Evolutionary conservation across 2,797 vertebrate genomes (phyloP), one percentile per base, ranked within the genome.

Genomic region (Cuculus canorus): DNA sequence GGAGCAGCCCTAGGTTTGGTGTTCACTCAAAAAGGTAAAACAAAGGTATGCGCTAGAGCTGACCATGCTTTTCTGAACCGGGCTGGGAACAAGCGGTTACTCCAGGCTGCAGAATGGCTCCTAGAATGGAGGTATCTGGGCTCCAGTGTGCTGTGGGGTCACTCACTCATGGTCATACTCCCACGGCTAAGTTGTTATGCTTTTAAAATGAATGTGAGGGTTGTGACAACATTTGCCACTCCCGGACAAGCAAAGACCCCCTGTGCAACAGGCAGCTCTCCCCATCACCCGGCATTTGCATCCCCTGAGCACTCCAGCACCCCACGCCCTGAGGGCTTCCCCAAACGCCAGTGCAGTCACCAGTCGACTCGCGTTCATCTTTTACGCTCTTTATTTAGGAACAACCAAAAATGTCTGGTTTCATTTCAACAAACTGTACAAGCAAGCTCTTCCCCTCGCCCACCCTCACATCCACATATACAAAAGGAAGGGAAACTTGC

Each of bases 401-500:
- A 98, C 97, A 97, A 96, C 97, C 96, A 96, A 96, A 97, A 97
- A 97, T 94, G 94, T 97, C 92, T 97, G 97, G 97, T 97, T 97
- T 97, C 97, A 96, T 97, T 97, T 97, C 97, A 96, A 95, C 95
- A 97, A 97, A 98, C 94, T 97, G 91, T 98, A 97, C 97, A 98
- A 97, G 97, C 97, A 97, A 93, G 95, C 96, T 96, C 97, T 97
- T 98, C 94, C 96, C 92, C 96, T 97, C 90, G 71, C 94, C 97
- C 96, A 92, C 91, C 90, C 95, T 96, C 97, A 94, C 94, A 95
- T 96, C 96, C 97, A 97, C 97, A 98, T 97, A 98, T 98, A 98
- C 91, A 98, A 98, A 98, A 98, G 97, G 97, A 98, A 97, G 96
- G 97, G 98, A 97, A 98, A 97, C 97, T 98, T 98, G 97, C 97